Conservation (phyloP, 37 sponge, comb jelly and placozoan species). For the Trichoplax adhaerens region DNA sequence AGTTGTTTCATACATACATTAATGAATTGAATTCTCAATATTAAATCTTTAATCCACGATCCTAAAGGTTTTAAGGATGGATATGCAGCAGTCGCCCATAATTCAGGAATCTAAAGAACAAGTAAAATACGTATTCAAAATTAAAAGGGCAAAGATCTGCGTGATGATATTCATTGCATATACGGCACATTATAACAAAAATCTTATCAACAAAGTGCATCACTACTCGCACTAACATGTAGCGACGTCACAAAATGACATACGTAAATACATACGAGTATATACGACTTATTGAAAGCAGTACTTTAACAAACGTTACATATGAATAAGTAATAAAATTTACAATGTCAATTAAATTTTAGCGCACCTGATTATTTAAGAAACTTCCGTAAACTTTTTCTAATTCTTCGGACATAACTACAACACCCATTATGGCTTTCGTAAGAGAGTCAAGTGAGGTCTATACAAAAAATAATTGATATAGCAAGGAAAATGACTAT, state of each 20-base stretch:
- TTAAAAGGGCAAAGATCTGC: too few relatives aligned
- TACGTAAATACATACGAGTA: too few relatives aligned
- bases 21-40: constrained; percentile 79
- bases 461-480: constrained; percentile 13
- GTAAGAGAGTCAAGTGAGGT: constrained; percentile 60
- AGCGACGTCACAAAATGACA: too few relatives aligned
- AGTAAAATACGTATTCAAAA: not conserved
- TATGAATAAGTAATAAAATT: too few relatives aligned
- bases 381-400: constrained; percentile 90
- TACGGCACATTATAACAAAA: too few relatives aligned
- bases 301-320: too few relatives aligned
- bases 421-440: constrained; percentile 97
- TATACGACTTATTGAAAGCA: too few relatives aligned
- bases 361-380: constrained; percentile 47
- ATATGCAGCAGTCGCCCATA: constrained; percentile 95
- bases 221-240: too few relatives aligned
- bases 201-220: too few relatives aligned
- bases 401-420: constrained; percentile 94
- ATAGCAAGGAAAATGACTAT: not conserved
- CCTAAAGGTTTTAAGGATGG: constrained; percentile 91
- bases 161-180: too few relatives aligned
- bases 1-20: constrained; percentile 17
- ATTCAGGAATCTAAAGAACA: constrained; percentile 32
- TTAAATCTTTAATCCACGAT: constrained; percentile 94
- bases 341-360: not conserved